phyloP scores from a whole-genome alignment of 1,140 invertebrate species.

The Trypoxylus dichotomus region DNA sequence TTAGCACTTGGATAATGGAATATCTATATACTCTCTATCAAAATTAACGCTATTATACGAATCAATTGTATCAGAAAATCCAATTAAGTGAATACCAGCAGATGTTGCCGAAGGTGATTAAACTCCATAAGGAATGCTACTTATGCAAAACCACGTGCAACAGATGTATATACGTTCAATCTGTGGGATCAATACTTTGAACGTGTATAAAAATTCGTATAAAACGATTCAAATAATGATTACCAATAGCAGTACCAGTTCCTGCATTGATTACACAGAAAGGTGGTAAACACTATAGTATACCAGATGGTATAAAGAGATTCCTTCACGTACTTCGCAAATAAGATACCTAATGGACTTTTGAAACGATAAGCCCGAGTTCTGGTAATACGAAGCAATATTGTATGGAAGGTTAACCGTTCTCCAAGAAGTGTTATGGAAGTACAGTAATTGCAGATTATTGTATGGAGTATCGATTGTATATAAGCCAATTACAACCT shows the following conservation, averaged over 20 bases:
- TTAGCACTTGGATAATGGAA: too few relatives aligned
- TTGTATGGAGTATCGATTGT: too few relatives aligned
- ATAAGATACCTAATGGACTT: too few relatives aligned
- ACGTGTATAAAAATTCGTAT: not conserved
- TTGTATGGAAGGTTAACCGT: too few relatives aligned
- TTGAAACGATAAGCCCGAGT: too few relatives aligned
- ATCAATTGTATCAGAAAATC: too few relatives aligned
- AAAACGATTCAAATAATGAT: not conserved
- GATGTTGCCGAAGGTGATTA: not conserved
- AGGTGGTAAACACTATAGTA: not conserved
- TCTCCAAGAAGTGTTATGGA: too few relatives aligned
- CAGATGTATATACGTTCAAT: not conserved
- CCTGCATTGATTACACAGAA: not conserved
- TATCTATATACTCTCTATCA: too few relatives aligned
- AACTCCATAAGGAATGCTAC: not conserved
- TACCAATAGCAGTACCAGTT: not conserved
- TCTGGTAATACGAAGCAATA: too few relatives aligned
- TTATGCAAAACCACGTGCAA: not conserved
- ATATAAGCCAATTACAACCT: too few relatives aligned
- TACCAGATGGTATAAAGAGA: not conserved
- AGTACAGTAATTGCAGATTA: too few relatives aligned
- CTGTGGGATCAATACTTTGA: not conserved
- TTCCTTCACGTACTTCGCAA: not conserved
- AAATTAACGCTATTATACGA: too few relatives aligned
- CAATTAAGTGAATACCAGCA: not conserved